phyloP scores from a whole-genome alignment of 2,113 vertebrate genomes.

The Chlorodrepanis virens region DNA sequence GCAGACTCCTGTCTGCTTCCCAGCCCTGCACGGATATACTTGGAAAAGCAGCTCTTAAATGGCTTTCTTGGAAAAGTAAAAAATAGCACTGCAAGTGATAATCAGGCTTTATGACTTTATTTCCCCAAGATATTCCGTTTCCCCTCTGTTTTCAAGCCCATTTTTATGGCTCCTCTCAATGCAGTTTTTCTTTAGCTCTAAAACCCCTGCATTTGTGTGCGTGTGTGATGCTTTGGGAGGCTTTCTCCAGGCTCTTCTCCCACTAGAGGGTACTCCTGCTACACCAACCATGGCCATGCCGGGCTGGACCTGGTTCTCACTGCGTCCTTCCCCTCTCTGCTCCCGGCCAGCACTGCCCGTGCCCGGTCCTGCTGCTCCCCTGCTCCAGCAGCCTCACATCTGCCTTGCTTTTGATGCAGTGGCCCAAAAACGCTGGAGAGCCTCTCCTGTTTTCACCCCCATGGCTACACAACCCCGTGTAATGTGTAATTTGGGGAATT shows the following conservation, averaged over 20 bases:
- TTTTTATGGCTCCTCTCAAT: neutral
- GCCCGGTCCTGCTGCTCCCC: neutral
- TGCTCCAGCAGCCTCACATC: neutral
- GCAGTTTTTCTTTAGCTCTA: neutral
- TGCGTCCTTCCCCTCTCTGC: neutral
- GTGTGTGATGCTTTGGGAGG: neutral
- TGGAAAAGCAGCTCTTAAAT: neutral
- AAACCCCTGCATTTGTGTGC: neutral
- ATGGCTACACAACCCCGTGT: neutral
- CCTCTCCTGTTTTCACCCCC: neutral
- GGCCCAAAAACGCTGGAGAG: neutral
- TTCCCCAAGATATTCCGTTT: neutral
- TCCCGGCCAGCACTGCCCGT: neutral
- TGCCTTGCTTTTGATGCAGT: neutral
- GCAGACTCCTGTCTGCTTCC: neutral
- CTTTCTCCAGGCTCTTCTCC: neutral
- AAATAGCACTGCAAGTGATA: neutral
- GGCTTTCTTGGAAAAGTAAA: neutral
- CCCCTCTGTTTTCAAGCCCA: neutral
- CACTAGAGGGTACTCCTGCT: slow-evolving; percentile 63
- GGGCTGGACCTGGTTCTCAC: neutral
- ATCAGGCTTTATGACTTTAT: neutral
- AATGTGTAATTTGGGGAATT: neutral
- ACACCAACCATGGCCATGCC: neutral
- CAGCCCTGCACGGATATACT: fast-evolving